A percentile compares a stretch with the other conserved stretches of the same genome.
phyloP scores from a whole-genome alignment of 2,888 invertebrate genomes.

The Scaptomyza parva region DNA sequence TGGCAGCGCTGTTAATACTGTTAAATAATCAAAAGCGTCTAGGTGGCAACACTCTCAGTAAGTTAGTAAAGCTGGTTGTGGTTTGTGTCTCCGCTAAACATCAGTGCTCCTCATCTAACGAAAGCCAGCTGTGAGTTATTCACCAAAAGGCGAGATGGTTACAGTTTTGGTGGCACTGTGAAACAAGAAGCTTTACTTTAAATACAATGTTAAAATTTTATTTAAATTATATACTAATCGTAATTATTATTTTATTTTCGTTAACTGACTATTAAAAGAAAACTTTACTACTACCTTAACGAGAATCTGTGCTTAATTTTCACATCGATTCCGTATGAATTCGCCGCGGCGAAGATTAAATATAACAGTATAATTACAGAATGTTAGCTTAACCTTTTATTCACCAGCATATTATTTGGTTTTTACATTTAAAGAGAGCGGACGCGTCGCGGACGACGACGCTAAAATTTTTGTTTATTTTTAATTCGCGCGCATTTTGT shows the following conservation, averaged over 20 bases:
- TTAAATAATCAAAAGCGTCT: neutral
- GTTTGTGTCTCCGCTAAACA: slow-evolving; percentile 20
- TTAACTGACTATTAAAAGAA: neutral
- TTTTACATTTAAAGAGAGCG: slow-evolving; percentile 8
- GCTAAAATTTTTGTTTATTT: slow-evolving; percentile 23
- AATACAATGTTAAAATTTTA: neutral
- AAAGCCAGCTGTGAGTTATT: neutral
- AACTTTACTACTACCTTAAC: neutral
- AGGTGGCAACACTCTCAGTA: slow-evolving; percentile 2
- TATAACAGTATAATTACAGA: slow-evolving; percentile 12
- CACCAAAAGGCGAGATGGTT: neutral
- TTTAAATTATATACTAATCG: neutral
- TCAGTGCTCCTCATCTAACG: slow-evolving; percentile 14
- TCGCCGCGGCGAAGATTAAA: slow-evolving; percentile 20
- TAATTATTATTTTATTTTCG: neutral
- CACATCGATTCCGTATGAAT: neutral
- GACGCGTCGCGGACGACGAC: slow-evolving; percentile 9
- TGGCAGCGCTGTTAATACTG: neutral
- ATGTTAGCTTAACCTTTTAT: slow-evolving; percentile 21
- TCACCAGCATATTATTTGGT: slow-evolving; percentile 13
- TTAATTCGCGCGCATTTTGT: slow-evolving; percentile 69
- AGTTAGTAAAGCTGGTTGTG: neutral
- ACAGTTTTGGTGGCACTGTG: slow-evolving; percentile 15
- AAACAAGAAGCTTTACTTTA: neutral
- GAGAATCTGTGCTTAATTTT: neutral